A percentile compares a stretch with the other conserved stretches of the same genome.
These are phyloP conservation scores for Athalia rosae DNA, from an alignment of 2,888 invertebrate species.

Conservation along the genomic window DNA sequence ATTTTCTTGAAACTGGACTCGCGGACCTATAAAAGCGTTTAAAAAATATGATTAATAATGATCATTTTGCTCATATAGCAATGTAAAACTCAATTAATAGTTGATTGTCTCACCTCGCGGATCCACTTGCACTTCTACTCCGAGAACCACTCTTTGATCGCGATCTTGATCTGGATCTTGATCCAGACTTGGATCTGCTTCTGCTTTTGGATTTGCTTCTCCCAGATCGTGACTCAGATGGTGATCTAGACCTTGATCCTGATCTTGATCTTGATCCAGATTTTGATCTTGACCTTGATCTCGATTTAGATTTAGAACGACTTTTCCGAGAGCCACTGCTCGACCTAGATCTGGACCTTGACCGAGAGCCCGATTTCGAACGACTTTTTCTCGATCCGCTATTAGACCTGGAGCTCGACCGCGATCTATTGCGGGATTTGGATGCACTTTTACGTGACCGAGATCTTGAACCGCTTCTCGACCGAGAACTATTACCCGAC, in stretches of 20 bases:
- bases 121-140: conserved; percentile 66
- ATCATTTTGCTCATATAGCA: not conserved
- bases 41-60: conserved; percentile 3
- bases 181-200: conserved; percentile 60
- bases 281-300: conserved; percentile 53
- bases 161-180: conserved; percentile 56
- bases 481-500: conserved; percentile 65
- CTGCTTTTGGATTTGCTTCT: conserved; percentile 58
- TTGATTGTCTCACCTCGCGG: conserved; percentile 60
- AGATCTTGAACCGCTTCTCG: conserved; percentile 64
- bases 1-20: conserved; percentile 78
- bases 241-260: conserved; percentile 57
- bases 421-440: conserved; percentile 72
- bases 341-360: conserved; percentile 66
- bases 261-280: conserved; percentile 58
- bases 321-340: conserved; percentile 68
- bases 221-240: conserved; percentile 50
- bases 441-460: conserved; percentile 63
- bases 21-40: conserved; percentile 64
- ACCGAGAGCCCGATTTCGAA: conserved; percentile 67
- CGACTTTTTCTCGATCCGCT: conserved; percentile 68
- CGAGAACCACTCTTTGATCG: conserved; percentile 64
- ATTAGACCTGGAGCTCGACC: conserved; percentile 67
- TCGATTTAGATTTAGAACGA: conserved; percentile 61
- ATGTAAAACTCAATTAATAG: not conserved